These are phyloP conservation scores for Glaucopsyche alexis DNA, from an alignment of 2,888 invertebrate species.

Conservation along the genomic window DNA sequence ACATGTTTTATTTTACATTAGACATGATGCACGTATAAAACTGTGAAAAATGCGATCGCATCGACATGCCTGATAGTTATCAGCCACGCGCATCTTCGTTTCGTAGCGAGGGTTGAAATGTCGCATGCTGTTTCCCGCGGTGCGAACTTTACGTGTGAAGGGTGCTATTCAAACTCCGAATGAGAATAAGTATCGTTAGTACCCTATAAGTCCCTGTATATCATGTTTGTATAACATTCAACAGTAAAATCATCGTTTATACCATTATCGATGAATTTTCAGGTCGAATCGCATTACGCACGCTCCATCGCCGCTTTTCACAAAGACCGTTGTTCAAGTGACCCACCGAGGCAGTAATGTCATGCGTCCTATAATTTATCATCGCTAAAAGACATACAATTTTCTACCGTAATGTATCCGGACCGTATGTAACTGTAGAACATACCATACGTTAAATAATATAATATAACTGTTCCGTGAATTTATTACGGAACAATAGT, in stretches of 20 bases:
- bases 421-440: constrained; percentile 38
- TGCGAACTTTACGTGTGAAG: no score
- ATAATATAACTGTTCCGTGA: constrained; percentile 13
- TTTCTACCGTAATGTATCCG: constrained; percentile 35
- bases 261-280: background rate
- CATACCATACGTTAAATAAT: constrained; percentile 21
- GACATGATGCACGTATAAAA: no score
- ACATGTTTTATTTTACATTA: no score
- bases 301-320: constrained; percentile 27
- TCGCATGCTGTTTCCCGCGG: no score
- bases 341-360: constrained; percentile 23
- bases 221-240: background rate
- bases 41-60: no score
- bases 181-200: no score
- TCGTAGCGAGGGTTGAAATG: no score
- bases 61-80: no score
- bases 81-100: no score
- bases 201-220: no score
- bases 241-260: constrained; percentile 3
- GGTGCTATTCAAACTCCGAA: no score
- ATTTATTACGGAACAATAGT: background rate
- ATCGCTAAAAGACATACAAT: constrained; percentile 36
- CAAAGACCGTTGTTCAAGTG: constrained; percentile 31
- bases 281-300: constrained; percentile 1
- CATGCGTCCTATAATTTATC: constrained; percentile 28